Base-by-base conservation (phyloP, 2,113 vertebrate genomes). In the Amphiprion ocellaris region DNA sequence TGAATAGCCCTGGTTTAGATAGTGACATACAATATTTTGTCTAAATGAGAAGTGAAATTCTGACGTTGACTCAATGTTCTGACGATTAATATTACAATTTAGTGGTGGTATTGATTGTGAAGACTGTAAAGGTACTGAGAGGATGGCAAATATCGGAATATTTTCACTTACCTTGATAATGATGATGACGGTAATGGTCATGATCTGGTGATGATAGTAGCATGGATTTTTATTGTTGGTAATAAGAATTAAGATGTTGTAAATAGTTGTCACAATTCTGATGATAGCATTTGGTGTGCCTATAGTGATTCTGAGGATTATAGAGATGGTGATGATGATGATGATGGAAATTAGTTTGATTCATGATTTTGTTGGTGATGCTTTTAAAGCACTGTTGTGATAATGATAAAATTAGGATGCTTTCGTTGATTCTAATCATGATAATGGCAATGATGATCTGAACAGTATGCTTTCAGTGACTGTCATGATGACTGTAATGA, bases 31-130 rank as follows among this genome's bases (percentile, higher is more conserved):
- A 39, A 2, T 28, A 17, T 60, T 65, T 52, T 12, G 28, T 44
- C 4, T 47, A 17, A 49, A 62, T 28, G 28, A 2, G 37, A 46
- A 73, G 44, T 46, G 56, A 47, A 47, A 59, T 17, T 24, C 14
- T 72, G 49, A 84, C 30, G 37, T 46, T 52, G 50, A 68, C 9
- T 65, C 44, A 82, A 69, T 60, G 15, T 79, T 37, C 28, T 52
- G 49, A 79, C 28, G 10, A 77, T 55, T 46, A 44, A 39, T 47
- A 67, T 53, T 0, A 63, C 28, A 49, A 53, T 30, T 21, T 14
- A 50, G 28, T 30, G 26, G 21, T 26, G 16, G 33, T 33, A 53
- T 4, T 61, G 56, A 69, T 19, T 63, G 28, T 14, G 61, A 74
- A 54, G 30, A 47, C 0, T 21, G 37, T 26, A 17, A 54, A 19